Percentiles rank a stretch among this genome's conserved stretches.
phyloP scores from a whole-genome alignment of 2,888 invertebrate species.

The Acleris literana region DNA sequence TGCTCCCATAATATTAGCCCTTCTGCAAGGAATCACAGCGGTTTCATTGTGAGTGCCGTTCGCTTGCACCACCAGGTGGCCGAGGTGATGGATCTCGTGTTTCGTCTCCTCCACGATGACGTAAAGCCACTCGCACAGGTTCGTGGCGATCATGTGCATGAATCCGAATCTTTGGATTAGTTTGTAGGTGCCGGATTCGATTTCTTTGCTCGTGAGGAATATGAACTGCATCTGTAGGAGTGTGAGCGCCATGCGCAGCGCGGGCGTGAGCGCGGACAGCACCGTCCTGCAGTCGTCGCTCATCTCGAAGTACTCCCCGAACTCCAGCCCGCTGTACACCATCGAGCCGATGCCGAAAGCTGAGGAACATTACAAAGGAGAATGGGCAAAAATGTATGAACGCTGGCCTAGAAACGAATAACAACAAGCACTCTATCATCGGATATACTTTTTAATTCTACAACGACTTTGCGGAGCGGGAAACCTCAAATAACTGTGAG shows the following conservation, averaged over 20 bases:
- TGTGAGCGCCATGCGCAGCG: slow-evolving; percentile 91
- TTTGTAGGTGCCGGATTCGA: slow-evolving; percentile 85
- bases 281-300: slow-evolving; percentile 86
- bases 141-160: slow-evolving; percentile 97
- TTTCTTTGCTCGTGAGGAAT: slow-evolving; percentile 92
- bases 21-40: slow-evolving; percentile 73
- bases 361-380: slow-evolving; percentile 47
- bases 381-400: too few relatives aligned
- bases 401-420: too few relatives aligned
- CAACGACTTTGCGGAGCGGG: too few relatives aligned
- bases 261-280: slow-evolving; percentile 90
- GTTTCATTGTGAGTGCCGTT: slow-evolving; percentile 47
- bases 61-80: slow-evolving; percentile 64
- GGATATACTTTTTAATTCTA: too few relatives aligned
- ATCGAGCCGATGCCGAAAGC: slow-evolving; percentile 86
- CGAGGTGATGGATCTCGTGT: slow-evolving; percentile 91
- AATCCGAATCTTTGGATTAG: slow-evolving; percentile 93
- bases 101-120: slow-evolving; percentile 94
- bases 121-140: slow-evolving; percentile 96
- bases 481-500: too few relatives aligned
- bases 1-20: slow-evolving; percentile 88
- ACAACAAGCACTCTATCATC: too few relatives aligned
- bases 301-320: slow-evolving; percentile 90
- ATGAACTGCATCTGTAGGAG: slow-evolving; percentile 97
- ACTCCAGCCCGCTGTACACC: slow-evolving; percentile 88